Base-by-base conservation (phyloP, 2,113 vertebrate species). In the Cephalopholis sonnerati region DNA sequence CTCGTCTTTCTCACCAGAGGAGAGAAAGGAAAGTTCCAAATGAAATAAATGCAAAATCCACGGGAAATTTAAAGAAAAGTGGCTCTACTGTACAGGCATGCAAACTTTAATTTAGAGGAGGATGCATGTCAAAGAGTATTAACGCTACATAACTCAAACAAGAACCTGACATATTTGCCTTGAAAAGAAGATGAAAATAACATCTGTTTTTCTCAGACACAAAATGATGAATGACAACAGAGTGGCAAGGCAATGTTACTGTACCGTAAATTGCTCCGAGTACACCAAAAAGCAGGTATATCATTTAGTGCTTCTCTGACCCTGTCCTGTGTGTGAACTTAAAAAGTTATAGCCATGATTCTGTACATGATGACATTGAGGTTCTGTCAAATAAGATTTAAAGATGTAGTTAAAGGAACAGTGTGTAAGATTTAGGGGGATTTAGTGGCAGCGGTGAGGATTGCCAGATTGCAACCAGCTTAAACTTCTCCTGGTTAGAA, bases 21-120 rank as follows among this genome's bases (percentile, higher is more conserved):
- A 90, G 89, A 92, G 92, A 91, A 90, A 85, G 94, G 94, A 95
- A 92, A 94, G 88, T 76, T 58, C 48, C 87, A 82, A 62, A 69
- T 84, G 67, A 91, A 93, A 87, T 61, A 77, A 68, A 73, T 51
- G 7, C 36, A 25, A 57, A 48, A 13, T 71, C 58, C 63, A 77
- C 32, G 74, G 54, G 46, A 74, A 64, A 61, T 58, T 17, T 62
- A 24, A 79, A 51, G 32, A 29, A 41, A 74, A 61, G 36, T 69
- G 61, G 36, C 29, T 51, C 57, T 18, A 61, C 13, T 74, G 32
- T 25, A 58, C 53, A 48, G 53, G 10, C 39, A 79, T 62, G 53
- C 59, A 74, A 73, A 69, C 61, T 67, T 73, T 57, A 41, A 79
- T 84, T 65, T 22, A 44, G 25, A 8, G 11, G 15, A 57, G n/a